Base-by-base conservation (phyloP, 1,140 invertebrate genomes). In the Platyscapa corneri region DNA sequence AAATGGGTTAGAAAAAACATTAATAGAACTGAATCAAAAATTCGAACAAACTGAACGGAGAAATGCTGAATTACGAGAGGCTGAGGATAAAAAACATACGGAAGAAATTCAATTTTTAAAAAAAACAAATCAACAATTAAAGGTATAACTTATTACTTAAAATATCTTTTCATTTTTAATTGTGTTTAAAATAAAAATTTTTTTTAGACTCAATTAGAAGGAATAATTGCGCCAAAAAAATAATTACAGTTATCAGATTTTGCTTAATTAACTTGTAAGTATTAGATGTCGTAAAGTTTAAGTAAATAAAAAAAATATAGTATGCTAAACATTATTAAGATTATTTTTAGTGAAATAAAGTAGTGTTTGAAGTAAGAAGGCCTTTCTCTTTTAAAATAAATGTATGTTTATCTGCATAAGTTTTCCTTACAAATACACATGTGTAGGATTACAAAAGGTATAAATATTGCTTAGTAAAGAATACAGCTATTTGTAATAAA, bases 51-150 rank as follows among this genome's bases (percentile, higher is more conserved):
- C 96, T 37, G 97, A 99, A 90, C 95, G 97, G 86, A 94, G 97
- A 88, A 96, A 97, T n/a, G 95, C 95, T 3, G 98, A 99, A 91
- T 94, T 97, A 86, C 93, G 96, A 32, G 95, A 96, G 83, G 97
- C 97, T 0, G 97, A 98, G 91, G 97, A 98, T 91, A 97, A 98
- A 91, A 97, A 98, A 90, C 97, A 98, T 89, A 95, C 95, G 27
- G 98, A 99, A 91, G 98, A 99, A 92, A 96, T 98, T 70, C 94
- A 97, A 65, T 98, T 98, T 89, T 94, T 99, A 39, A 99, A 98
- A 93, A 97, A 98, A 92, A 98, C 98, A 14, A 99, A 99, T 92
- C 95, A 97, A 88, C 98, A 99, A 92, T 93, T 99, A 23, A 99
- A 99, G 95, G 97, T 97, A 93, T 87, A 64, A 60, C 37, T 76